Conservation (phyloP, 2,888 invertebrate genomes). For the Heliconius ethilla region DNA sequence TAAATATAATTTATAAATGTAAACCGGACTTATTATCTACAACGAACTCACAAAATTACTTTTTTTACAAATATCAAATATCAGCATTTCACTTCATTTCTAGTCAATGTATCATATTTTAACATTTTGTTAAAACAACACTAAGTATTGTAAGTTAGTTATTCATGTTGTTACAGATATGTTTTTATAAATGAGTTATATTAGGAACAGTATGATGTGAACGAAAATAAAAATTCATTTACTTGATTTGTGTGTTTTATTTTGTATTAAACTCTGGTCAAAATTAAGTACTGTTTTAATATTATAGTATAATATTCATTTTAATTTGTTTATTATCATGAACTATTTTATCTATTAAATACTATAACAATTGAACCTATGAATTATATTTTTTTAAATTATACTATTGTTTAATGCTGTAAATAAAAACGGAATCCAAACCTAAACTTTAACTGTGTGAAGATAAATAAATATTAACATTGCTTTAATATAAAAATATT, state of each 20-base stretch:
- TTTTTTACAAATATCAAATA: neutral
- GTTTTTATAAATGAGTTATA: constrained; percentile 79
- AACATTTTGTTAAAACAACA: constrained; percentile 68
- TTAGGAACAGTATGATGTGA: constrained; percentile 78
- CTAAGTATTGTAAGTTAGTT: constrained; percentile 70
- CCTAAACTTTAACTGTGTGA: neutral
- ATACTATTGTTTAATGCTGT: no score
- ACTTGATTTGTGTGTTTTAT: constrained; percentile 54
- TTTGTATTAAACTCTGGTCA: neutral
- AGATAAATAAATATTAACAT: neutral
- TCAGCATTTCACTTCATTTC: constrained; percentile 55
- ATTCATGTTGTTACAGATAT: constrained; percentile 79
- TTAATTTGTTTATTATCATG: no score
- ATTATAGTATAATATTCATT: neutral
- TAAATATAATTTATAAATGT: neutral
- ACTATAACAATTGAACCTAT: no score
- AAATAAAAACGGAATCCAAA: neutral
- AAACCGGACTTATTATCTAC: constrained; percentile 32
- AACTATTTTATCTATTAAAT: no score
- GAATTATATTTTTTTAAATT: neutral
- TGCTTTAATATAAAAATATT: neutral
- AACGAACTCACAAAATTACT: constrained; percentile 34
- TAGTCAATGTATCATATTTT: constrained; percentile 80
- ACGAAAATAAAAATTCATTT: constrained; percentile 77
- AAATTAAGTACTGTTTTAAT: neutral